Conservation (phyloP, 2,113 vertebrate species). For the Crotalus horridus region DNA sequence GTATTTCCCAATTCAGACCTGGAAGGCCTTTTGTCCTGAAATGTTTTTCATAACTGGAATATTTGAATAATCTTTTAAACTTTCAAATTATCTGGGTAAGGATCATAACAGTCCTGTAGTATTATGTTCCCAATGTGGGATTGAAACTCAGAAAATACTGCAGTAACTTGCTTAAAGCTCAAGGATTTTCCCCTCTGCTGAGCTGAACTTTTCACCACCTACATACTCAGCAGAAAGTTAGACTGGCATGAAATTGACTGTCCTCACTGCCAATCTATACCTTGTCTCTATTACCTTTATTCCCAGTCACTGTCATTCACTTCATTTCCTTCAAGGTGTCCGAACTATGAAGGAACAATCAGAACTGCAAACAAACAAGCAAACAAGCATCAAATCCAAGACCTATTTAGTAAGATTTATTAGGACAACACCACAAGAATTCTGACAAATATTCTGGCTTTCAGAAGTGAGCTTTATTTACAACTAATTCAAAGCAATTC, state of each 20-base stretch:
- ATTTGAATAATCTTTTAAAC: neutral
- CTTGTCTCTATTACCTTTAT: neutral
- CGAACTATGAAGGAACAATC: neutral
- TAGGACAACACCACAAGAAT: neutral
- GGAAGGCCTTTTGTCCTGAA: neutral
- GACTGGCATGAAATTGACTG: neutral
- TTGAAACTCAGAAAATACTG: neutral
- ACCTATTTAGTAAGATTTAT: neutral
- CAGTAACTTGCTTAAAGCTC: neutral
- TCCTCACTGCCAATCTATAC: neutral
- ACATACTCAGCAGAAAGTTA: neutral
- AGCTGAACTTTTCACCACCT: neutral
- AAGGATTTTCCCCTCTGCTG: neutral
- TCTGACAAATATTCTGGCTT: neutral
- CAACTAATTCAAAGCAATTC: neutral
- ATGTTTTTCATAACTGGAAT: neutral
- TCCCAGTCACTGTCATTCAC: neutral
- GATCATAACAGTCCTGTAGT: neutral
- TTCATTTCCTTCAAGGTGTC: neutral
- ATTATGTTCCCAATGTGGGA: neutral
- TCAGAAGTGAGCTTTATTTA: neutral
- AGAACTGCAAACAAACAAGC: neutral
- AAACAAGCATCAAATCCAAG: neutral
- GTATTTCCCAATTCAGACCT: neutral
- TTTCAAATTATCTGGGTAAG: neutral